Evolutionary conservation across 2,113 vertebrate species (phyloP).

Genomic region (Peromyscus leucopus): DNA sequence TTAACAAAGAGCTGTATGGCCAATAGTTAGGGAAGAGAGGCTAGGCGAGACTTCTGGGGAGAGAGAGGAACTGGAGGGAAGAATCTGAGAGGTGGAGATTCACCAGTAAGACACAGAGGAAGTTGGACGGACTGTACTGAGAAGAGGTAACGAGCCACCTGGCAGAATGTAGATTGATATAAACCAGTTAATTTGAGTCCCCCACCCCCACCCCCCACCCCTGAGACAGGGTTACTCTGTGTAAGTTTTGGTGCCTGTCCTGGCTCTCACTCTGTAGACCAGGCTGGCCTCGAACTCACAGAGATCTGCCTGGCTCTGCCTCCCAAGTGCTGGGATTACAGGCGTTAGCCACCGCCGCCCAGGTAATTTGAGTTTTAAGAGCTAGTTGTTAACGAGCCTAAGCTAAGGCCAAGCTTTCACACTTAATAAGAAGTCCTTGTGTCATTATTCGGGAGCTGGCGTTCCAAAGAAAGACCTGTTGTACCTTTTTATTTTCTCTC

Average conservation of each 20-base stretch:
- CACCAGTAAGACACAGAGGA: neutral
- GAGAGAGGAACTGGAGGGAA: neutral
- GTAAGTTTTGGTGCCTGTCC: no score
- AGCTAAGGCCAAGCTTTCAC: neutral
- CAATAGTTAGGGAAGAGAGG: neutral
- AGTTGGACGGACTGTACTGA: neutral
- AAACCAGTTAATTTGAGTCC: neutral
- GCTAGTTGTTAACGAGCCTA: neutral
- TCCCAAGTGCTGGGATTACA: no score
- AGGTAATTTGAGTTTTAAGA: neutral
- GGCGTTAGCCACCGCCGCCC: no score
- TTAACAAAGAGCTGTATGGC: neutral
- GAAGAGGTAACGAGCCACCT: neutral
- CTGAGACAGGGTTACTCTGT: no score
- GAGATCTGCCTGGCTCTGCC: no score
- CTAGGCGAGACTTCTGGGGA: neutral
- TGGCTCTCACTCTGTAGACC: no score
- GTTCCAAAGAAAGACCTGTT: neutral
- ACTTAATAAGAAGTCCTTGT: neutral
- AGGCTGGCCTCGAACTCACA: no score
- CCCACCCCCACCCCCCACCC: accelerated
- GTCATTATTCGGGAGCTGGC: neutral
- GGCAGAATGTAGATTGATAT: neutral
- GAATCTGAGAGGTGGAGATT: neutral
- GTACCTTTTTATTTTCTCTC: neutral